These are phyloP conservation scores for Patella depressa DNA, from an alignment of 2,888 invertebrate species.

Conservation along the genomic window DNA sequence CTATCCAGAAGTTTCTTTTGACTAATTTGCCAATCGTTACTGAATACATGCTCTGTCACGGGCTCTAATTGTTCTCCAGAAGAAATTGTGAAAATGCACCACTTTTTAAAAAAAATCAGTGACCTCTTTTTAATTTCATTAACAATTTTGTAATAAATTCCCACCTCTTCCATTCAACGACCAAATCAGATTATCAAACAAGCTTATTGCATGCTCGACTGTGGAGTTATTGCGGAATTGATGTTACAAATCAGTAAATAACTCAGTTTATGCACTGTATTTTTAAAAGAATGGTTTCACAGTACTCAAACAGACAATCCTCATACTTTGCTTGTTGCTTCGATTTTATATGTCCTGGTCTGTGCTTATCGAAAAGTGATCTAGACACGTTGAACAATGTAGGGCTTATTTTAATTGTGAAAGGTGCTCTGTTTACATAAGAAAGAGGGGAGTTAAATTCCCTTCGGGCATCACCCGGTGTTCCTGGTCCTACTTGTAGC, in stretches of 20 bases:
- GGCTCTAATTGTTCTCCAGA: not conserved
- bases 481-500: too few relatives aligned
- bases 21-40: not conserved
- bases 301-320: not conserved
- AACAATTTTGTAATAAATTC: not conserved
- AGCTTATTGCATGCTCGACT: not conserved
- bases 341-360: not conserved
- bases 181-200: not conserved
- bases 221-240: not conserved
- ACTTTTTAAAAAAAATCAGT: not conserved
- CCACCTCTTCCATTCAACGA: not conserved
- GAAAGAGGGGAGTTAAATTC: too few relatives aligned
- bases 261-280: not conserved
- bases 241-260: not conserved
- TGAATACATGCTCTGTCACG: not conserved
- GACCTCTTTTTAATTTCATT: not conserved
- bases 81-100: not conserved
- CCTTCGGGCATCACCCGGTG: too few relatives aligned
- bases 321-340: not conserved
- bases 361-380: not conserved
- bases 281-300: not conserved
- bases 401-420: too few relatives aligned
- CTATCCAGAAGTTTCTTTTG: not conserved
- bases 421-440: too few relatives aligned
- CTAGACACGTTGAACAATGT: not conserved